These are phyloP conservation scores for Alcedo atthis DNA, from an alignment of 2,797 vertebrate species.

Conservation along the genomic window DNA sequence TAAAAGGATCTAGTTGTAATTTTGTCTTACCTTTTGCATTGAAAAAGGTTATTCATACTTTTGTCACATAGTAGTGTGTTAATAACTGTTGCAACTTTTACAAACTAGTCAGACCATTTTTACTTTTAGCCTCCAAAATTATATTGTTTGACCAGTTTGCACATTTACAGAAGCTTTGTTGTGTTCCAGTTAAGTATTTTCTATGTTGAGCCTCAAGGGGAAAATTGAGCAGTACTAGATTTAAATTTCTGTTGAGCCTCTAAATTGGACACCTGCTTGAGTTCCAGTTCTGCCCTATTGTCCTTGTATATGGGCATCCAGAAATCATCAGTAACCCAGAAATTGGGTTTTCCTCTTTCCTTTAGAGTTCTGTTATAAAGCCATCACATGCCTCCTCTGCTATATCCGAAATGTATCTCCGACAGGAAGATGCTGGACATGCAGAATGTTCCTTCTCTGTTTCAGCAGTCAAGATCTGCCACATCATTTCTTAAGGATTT, in stretches of 20 bases:
- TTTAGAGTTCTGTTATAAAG: neutral
- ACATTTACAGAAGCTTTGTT: neutral
- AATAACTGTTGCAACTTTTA: neutral
- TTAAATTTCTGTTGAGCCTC: neutral
- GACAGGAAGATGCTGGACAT: neutral
- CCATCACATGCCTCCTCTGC: neutral
- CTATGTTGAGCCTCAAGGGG: neutral
- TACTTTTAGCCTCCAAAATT: neutral
- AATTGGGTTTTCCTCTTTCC: neutral
- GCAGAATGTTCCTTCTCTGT: neutral
- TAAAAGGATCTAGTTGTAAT: neutral
- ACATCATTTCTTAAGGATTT: rapidly evolving
- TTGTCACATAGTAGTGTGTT: neutral
- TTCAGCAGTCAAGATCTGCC: neutral
- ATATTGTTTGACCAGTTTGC: neutral
- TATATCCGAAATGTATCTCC: neutral
- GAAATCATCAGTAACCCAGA: neutral
- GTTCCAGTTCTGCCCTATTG: neutral
- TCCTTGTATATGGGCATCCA: neutral
- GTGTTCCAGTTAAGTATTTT: neutral
- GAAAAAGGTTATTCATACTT: neutral
- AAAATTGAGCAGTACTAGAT: neutral
- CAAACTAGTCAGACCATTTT: neutral
- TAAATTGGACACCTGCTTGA: neutral
- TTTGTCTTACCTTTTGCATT: neutral